Evolutionary conservation across 2,113 vertebrate genomes (phyloP).

Genomic region (Equus quagga): DNA sequence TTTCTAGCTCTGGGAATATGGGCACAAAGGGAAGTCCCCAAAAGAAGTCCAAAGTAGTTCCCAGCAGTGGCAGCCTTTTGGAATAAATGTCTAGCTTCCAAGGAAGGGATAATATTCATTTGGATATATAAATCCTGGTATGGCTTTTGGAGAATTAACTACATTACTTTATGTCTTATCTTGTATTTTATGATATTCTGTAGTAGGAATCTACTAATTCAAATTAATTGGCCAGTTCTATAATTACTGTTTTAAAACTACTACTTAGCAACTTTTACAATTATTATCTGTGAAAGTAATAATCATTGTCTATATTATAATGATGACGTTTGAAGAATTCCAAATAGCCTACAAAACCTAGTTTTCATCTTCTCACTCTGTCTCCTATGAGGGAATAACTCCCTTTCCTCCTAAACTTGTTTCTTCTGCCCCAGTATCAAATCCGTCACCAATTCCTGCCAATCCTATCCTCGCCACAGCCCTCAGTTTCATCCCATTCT

Average conservation of each 20-base stretch:
- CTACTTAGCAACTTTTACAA: too few species aligned
- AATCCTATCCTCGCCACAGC: neutral
- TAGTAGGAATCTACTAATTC: neutral
- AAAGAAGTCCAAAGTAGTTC: neutral
- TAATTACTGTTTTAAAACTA: neutral
- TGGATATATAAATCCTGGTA: neutral
- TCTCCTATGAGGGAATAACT: neutral
- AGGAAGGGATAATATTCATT: neutral
- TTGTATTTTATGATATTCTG: neutral
- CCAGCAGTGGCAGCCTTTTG: neutral
- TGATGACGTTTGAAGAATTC: neutral
- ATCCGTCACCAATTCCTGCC: fast-evolving
- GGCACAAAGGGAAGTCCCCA: neutral
- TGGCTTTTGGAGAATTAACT: constrained; percentile 27
- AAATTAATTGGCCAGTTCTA: neutral
- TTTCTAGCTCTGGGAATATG: neutral
- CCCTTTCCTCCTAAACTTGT: neutral
- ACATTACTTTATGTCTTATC: neutral
- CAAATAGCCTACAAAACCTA: neutral
- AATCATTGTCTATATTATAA: neutral
- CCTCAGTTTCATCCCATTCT: neutral
- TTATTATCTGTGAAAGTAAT: neutral
- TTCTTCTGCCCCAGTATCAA: neutral
- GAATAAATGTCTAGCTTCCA: neutral
- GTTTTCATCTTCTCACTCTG: neutral